Percentiles rank a stretch among this genome's conserved stretches.
Evolutionary conservation across 2,888 invertebrate species (phyloP).

Genomic region (Lypha dubia): DNA sequence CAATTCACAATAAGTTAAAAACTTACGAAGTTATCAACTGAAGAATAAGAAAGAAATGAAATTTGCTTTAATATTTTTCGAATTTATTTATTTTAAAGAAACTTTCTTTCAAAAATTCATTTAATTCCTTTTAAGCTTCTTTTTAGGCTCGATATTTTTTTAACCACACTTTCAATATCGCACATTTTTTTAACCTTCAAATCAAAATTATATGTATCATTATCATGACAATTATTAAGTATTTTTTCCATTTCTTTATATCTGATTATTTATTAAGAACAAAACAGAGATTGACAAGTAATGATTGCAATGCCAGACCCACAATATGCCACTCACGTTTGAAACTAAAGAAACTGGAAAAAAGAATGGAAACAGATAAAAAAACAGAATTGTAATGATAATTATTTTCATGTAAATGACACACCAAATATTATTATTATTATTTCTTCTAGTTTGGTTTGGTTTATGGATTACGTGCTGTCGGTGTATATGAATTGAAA

Average conservation of each 20-base stretch:
- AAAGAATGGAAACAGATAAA: background rate
- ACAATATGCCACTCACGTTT: conserved; percentile 60
- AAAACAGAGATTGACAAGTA: conserved; percentile 45
- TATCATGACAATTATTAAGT: conserved; percentile 38
- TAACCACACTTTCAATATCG: background rate
- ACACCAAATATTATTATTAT: conserved; percentile 32
- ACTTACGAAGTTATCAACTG: too few species aligned
- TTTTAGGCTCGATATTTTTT: background rate
- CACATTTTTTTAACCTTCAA: background rate
- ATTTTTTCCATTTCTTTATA: conserved; percentile 10
- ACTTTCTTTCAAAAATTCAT: background rate
- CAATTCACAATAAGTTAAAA: too few species aligned
- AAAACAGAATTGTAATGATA: conserved; percentile 40
- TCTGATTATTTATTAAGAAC: conserved; percentile 49
- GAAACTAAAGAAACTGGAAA: background rate
- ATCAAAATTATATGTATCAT: conserved; percentile 9
- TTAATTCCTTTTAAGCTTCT: background rate
- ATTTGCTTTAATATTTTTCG: too few species aligned
- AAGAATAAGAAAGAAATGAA: too few species aligned
- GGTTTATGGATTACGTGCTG: conserved; percentile 57
- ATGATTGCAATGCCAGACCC: conserved; percentile 32
- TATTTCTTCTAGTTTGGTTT: too few species aligned
- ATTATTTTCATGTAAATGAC: conserved; percentile 62
- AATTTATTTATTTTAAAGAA: background rate
- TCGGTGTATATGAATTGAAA: conserved; percentile 30